These are phyloP conservation scores for Lottia gigantea DNA, from an alignment of 2,888 invertebrate species.

Conservation along the genomic window DNA sequence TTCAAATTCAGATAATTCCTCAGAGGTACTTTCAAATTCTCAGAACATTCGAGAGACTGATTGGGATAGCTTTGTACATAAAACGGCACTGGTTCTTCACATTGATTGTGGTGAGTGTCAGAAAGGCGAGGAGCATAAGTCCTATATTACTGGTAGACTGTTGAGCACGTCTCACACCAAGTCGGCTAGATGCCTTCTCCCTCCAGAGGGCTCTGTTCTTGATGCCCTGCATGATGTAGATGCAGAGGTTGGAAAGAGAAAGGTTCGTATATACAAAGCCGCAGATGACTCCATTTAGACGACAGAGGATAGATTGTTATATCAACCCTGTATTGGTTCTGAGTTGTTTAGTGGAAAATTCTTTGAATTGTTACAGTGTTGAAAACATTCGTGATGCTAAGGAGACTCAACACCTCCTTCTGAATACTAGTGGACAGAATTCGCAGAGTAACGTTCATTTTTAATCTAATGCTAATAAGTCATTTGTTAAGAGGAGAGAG, in stretches of 20 bases:
- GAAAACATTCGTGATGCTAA: slow-evolving; percentile 14
- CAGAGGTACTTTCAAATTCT: not conserved
- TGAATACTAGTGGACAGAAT: not conserved
- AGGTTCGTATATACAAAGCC: not conserved
- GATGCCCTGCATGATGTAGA: not conserved
- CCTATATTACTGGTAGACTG: not conserved
- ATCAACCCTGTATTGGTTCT: not conserved
- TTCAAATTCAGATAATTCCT: not conserved
- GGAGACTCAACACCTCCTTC: slow-evolving; percentile 12
- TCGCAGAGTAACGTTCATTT: not conserved
- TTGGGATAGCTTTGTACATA: not conserved
- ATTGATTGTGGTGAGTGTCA: not conserved
- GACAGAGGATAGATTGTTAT: not conserved
- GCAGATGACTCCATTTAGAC: slow-evolving; percentile 1
- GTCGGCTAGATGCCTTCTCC: not conserved
- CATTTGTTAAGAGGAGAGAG: no score
- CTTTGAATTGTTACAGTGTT: slow-evolving; percentile 14
- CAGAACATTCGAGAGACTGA: not conserved
- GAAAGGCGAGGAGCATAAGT: not conserved
- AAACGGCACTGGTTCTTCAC: not conserved
- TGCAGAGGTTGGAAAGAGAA: not conserved
- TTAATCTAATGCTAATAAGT: not conserved
- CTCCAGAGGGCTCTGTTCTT: not conserved
- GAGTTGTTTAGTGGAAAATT: slow-evolving; percentile 7
- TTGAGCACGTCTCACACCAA: not conserved